Percentiles rank a stretch among this genome's conserved stretches.
phyloP scores from a whole-genome alignment of 2,113 vertebrate species.

The Oncorhynchus clarkii region DNA sequence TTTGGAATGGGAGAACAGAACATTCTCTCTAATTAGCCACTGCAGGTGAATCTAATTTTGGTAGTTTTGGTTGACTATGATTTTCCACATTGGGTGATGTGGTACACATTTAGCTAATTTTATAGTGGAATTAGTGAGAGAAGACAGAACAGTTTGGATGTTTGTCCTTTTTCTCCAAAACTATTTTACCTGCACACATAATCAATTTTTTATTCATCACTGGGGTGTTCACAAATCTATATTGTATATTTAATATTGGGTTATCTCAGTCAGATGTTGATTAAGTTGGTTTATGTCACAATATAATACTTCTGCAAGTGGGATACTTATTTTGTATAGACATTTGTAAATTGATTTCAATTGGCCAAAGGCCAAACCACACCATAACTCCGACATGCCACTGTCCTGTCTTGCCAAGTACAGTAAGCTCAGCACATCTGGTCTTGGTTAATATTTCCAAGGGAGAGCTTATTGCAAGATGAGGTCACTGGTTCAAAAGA shows the following conservation, averaged over 20 bases:
- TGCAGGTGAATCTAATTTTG: conserved; percentile 23
- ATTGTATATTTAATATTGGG: not conserved
- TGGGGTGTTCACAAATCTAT: not conserved
- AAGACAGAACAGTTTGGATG: not conserved
- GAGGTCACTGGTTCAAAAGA: conserved; percentile 54
- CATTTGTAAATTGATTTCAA: conserved; percentile 42
- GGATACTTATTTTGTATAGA: conserved; percentile 22
- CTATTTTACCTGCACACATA: not conserved
- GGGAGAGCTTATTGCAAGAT: conserved; percentile 55
- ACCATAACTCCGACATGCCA: conserved; percentile 43
- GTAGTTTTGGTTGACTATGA: not conserved
- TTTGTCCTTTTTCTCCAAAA: not conserved
- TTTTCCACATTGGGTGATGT: not conserved
- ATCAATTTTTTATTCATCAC: not conserved
- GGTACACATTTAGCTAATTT: not conserved
- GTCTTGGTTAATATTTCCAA: conserved; percentile 56
- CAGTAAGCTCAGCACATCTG: conserved; percentile 59
- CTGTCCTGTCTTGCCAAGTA: conserved; percentile 40
- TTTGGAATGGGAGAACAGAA: conserved; percentile 13
- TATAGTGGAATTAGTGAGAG: not conserved
- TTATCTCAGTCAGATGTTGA: conserved; percentile 30
- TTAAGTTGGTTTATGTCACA: conserved; percentile 41
- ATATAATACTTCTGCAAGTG: conserved; percentile 22
- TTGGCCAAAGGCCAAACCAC: conserved; percentile 53
- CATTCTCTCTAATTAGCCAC: conserved; percentile 15